Percentiles rank a stretch among this genome's conserved stretches.
These are phyloP conservation scores for Protosalanx chinensis DNA, from an alignment of 2,797 vertebrate genomes.

Conservation along the genomic window DNA sequence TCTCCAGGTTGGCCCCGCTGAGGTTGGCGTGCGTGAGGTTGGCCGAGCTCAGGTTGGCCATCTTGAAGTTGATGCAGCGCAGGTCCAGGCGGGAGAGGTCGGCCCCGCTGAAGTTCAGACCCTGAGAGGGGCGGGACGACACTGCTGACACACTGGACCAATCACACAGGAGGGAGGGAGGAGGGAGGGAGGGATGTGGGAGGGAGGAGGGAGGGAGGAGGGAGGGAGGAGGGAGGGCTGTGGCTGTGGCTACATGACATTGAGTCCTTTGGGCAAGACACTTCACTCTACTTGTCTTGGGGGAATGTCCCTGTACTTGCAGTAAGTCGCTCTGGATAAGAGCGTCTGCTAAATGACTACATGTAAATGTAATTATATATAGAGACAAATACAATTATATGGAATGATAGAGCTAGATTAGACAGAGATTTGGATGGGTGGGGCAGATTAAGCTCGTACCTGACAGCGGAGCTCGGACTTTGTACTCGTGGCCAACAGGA, in stretches of 20 bases:
- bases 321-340: too few species aligned
- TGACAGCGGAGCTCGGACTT: conserved; percentile 94
- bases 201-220: too few species aligned
- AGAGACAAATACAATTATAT: background rate
- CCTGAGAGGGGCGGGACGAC: conserved; percentile 69
- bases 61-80: conserved; percentile 82
- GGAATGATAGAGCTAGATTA: background rate
- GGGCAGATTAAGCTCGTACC: conserved; percentile 79
- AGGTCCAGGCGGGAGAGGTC: conserved; percentile 85
- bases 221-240: too few species aligned
- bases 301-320: too few species aligned
- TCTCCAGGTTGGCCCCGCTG: conserved; percentile 86
- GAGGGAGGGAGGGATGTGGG: too few species aligned
- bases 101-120: conserved; percentile 88
- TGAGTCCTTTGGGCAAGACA: too few species aligned
- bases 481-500: conserved; percentile 87
- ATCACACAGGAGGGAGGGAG: too few species aligned
- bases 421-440: conserved; percentile 34
- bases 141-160: conserved; percentile 13
- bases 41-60: conserved; percentile 85
- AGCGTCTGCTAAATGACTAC: too few species aligned
- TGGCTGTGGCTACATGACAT: too few species aligned
- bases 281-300: too few species aligned
- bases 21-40: conserved; percentile 87
- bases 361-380: too few species aligned